Evolutionary conservation across 2,888 invertebrate genomes (phyloP).

Genomic region (Drosophila borborema): DNA sequence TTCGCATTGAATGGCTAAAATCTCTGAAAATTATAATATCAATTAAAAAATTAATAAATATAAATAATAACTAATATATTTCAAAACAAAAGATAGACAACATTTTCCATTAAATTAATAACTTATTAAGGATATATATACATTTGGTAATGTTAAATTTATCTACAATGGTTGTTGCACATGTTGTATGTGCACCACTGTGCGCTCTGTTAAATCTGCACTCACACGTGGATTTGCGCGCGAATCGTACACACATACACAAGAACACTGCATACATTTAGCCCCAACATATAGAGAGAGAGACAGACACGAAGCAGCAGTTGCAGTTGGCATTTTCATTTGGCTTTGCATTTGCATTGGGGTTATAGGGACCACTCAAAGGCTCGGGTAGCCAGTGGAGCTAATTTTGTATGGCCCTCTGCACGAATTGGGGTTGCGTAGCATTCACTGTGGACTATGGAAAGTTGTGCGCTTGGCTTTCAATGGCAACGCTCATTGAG

Average conservation of each 20-base stretch:
- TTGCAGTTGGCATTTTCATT: constrained; percentile 12
- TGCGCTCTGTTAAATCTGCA: constrained; percentile 30
- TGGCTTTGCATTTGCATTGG: constrained; percentile 53
- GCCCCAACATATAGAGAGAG: constrained; percentile 9
- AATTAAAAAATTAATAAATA: not conserved
- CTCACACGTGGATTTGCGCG: constrained; percentile 55
- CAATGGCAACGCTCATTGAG: constrained; percentile 56
- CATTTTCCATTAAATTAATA: not conserved
- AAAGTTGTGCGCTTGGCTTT: constrained; percentile 44
- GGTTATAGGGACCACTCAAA: constrained; percentile 65
- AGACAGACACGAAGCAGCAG: constrained; percentile 19
- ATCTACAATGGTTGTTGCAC: not conserved
- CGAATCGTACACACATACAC: constrained; percentile 34
- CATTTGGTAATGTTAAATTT: not conserved
- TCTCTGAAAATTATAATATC: not conserved
- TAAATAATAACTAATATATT: too few relatives aligned
- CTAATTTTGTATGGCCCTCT: constrained; percentile 67
- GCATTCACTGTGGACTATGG: constrained; percentile 21
- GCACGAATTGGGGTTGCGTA: constrained; percentile 62
- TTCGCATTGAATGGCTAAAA: not conserved
- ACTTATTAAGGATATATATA: too few relatives aligned
- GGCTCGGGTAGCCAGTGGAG: constrained; percentile 67
- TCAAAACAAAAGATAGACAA: not conserved
- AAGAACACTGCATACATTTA: constrained; percentile 5
- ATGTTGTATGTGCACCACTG: constrained; percentile 25